These are phyloP conservation scores for Scomber japonicus DNA, from an alignment of 2,113 vertebrate genomes.

Conservation along the genomic window DNA sequence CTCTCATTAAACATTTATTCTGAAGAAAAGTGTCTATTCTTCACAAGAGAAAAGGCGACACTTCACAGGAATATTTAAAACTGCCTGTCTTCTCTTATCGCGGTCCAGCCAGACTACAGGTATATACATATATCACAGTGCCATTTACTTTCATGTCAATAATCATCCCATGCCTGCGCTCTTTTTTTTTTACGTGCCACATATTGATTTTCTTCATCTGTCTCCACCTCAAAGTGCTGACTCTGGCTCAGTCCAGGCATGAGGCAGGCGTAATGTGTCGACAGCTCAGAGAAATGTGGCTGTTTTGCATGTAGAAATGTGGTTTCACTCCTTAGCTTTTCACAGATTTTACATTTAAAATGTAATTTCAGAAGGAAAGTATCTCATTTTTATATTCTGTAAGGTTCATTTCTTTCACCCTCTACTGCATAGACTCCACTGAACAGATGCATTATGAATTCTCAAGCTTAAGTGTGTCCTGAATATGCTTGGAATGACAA, in stretches of 20 bases:
- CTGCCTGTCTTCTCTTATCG: no score
- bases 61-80: not conserved
- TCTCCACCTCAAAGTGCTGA: not conserved
- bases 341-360: not conserved
- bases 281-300: not conserved
- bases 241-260: not conserved
- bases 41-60: not conserved
- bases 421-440: no score
- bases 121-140: not conserved
- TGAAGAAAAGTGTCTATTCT: slow-evolving; percentile 17
- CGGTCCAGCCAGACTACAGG: not conserved
- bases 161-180: not conserved
- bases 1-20: slow-evolving; percentile 55
- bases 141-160: not conserved
- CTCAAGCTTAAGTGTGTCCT: not conserved
- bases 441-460: not conserved
- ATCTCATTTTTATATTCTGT: no score
- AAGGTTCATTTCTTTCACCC: no score
- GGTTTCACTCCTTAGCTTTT: not conserved
- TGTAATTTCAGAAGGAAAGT: not conserved
- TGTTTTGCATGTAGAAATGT: no score
- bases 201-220: not conserved
- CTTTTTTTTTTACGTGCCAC: not conserved
- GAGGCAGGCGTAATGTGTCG: not conserved
- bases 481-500: not conserved